phyloP scores from a whole-genome alignment of 2,113 vertebrate species.

The Ophthalmolycus amberensis region DNA sequence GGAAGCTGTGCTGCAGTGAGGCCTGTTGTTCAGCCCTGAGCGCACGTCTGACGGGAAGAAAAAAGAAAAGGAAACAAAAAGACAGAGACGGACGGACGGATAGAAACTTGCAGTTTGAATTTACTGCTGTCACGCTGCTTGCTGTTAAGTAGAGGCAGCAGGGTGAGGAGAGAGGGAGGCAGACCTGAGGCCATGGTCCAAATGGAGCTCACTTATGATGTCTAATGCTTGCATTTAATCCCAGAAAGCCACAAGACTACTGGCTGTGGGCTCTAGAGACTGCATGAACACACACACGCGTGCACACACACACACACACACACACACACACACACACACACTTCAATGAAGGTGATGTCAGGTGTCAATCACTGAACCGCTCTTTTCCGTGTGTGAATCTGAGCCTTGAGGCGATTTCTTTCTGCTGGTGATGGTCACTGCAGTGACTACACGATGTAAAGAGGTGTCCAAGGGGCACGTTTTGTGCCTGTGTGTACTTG shows the following conservation, averaged over 20 bases:
- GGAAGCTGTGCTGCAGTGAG: constrained; percentile 17
- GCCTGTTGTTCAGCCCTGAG: constrained; percentile 56
- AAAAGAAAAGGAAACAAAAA: background rate
- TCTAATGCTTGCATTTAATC: constrained; percentile 70
- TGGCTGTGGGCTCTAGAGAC: constrained; percentile 33
- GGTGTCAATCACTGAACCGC: constrained; percentile 28
- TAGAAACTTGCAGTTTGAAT: constrained; percentile 18
- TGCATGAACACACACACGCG: constrained; percentile 1
- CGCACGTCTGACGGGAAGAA: constrained; percentile 42
- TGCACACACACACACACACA: constrained; percentile 9
- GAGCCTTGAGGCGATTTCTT: constrained; percentile 4
- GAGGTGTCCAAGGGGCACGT: background rate
- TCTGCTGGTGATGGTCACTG: background rate
- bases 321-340: constrained; percentile 2
- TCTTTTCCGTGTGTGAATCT: constrained; percentile 3
- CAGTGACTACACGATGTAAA: background rate
- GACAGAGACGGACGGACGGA: background rate
- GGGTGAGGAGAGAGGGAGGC: constrained; percentile 18
- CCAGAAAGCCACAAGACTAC: constrained; percentile 44
- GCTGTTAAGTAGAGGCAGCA: constrained; percentile 42
- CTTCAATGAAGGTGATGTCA: constrained; percentile 13
- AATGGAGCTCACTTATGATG: constrained; percentile 71
- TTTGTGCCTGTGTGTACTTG: background rate
- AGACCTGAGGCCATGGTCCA: constrained; percentile 62
- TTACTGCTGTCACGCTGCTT: constrained; percentile 23